Evolutionary conservation across 2,888 invertebrate genomes (phyloP).

Genomic region (Caprella mutica): DNA sequence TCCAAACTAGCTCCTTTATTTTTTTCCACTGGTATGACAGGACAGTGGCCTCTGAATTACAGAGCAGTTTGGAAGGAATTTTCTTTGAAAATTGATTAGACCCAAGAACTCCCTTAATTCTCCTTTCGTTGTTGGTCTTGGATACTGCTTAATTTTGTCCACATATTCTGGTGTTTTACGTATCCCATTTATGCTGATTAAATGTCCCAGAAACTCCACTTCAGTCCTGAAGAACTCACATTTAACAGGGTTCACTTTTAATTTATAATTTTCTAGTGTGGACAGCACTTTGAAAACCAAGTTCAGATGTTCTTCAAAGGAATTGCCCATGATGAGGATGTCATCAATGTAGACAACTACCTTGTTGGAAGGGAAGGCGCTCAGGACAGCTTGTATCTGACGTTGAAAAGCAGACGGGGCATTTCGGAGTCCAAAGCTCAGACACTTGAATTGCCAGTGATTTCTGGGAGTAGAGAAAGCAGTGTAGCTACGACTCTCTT

Average conservation of each 20-base stretch:
- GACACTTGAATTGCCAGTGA: background rate
- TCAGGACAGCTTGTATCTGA: background rate
- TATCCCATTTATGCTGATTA: background rate
- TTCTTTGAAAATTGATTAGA: background rate
- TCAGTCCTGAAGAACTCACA: background rate
- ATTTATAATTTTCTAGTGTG: background rate
- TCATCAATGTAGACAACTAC: background rate
- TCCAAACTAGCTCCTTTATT: background rate
- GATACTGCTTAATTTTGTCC: background rate
- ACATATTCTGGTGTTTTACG: background rate
- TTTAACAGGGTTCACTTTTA: background rate
- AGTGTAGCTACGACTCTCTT: background rate
- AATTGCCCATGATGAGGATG: background rate
- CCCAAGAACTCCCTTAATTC: conserved; percentile 1
- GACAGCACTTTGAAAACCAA: background rate
- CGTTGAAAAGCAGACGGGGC: conserved; percentile 3
- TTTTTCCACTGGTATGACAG: background rate
- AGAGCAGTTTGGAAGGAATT: background rate
- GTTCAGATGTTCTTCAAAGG: background rate
- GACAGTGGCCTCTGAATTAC: background rate
- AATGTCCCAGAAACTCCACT: background rate
- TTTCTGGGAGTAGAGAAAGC: background rate
- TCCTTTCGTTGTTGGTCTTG: background rate
- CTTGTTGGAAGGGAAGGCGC: background rate
- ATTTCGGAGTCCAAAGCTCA: conserved; percentile 1